These are phyloP conservation scores for Clivina fossor DNA, from an alignment of 2,888 invertebrate species.

Conservation along the genomic window DNA sequence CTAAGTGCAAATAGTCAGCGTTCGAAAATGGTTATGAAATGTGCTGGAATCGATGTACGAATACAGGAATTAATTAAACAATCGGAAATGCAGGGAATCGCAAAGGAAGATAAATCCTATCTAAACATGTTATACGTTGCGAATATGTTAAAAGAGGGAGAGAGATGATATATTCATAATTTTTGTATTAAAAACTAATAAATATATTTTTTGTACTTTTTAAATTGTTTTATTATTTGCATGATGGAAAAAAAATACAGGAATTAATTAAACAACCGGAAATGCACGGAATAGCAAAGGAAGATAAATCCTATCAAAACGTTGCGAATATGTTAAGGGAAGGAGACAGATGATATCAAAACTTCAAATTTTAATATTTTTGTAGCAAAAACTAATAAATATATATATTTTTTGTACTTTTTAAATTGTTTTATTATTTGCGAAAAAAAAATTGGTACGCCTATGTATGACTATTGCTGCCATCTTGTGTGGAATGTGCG, in stretches of 20 bases:
- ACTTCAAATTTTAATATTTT: too few relatives aligned
- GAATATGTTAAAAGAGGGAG: constrained; percentile 45
- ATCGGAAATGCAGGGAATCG: constrained; percentile 49
- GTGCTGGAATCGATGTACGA: constrained; percentile 54
- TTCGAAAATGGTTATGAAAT: constrained; percentile 60
- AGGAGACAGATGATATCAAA: constrained; percentile 36
- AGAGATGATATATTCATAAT: constrained; percentile 33
- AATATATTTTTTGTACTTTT: constrained; percentile 1
- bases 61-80: constrained; percentile 55
- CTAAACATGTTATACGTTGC: constrained; percentile 48
- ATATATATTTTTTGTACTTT: background rate
- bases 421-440: too few relatives aligned
- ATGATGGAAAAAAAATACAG: constrained; percentile 54
- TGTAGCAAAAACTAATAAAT: constrained; percentile 6
- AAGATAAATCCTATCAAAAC: constrained; percentile 45
- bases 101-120: constrained; percentile 44
- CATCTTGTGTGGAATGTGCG: background rate
- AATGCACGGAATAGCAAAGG: constrained; percentile 47
- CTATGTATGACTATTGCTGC: too few relatives aligned
- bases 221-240: too few relatives aligned
- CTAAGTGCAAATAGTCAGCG: constrained; percentile 70
- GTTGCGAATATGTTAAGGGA: constrained; percentile 48
- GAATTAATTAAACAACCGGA: constrained; percentile 54
- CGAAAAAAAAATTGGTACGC: too few relatives aligned
- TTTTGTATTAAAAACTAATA: constrained; percentile 7